phyloP scores from a whole-genome alignment of 1,140 invertebrate species.

The Steinernema khuongi region DNA sequence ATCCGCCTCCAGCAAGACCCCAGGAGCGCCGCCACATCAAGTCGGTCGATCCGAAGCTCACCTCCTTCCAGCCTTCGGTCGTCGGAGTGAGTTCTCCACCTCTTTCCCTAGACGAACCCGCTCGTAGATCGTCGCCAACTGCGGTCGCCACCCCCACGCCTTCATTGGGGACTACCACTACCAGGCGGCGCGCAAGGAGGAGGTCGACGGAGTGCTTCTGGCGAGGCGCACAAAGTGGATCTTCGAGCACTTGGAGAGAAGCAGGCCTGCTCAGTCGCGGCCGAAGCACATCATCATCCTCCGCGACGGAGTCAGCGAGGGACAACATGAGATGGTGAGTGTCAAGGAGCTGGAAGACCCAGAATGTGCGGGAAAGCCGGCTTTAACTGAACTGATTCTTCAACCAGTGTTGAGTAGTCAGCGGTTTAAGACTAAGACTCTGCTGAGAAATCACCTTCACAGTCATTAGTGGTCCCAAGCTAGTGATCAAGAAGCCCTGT shows the following conservation, averaged over 20 bases:
- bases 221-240: slow-evolving; percentile 12
- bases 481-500: too few species aligned
- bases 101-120: too few species aligned
- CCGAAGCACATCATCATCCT: slow-evolving; percentile 21
- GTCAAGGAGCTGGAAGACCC: too few species aligned
- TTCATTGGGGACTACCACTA: slow-evolving; percentile 37
- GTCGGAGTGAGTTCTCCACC: not conserved
- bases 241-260: slow-evolving; percentile 16
- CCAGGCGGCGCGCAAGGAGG: slow-evolving; percentile 21
- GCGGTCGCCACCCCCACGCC: not conserved
- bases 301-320: slow-evolving; percentile 30
- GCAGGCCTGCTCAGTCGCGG: not conserved
- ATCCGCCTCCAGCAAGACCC: not conserved
- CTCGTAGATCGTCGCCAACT: slow-evolving; percentile 29
- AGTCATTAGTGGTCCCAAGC: too few species aligned
- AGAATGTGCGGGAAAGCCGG: too few species aligned
- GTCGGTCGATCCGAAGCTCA: not conserved
- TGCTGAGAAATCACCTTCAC: too few species aligned
- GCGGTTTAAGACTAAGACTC: too few species aligned
- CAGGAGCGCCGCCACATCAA: not conserved
- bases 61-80: not conserved
- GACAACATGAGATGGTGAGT: slow-evolving; percentile 28
- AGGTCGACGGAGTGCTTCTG: slow-evolving; percentile 17
- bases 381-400: too few species aligned
- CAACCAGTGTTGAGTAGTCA: too few species aligned